Conservation (phyloP, 2,797 vertebrate species). For the Peromyscus eremicus region DNA sequence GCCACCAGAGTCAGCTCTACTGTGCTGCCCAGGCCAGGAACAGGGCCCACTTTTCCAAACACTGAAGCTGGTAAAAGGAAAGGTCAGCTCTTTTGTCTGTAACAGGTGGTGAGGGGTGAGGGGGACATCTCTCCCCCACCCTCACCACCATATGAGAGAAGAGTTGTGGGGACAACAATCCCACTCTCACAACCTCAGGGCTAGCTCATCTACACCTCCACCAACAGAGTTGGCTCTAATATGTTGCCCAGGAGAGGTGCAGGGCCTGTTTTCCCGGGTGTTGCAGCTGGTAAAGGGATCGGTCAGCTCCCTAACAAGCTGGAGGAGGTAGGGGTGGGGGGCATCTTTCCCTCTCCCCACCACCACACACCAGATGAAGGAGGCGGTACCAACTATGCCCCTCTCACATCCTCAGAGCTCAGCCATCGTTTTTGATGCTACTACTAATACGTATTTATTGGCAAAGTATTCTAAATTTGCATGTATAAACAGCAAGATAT, state of each 20-base stretch:
- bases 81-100: not conserved
- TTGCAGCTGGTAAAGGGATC: not conserved
- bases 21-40: not conserved
- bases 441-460: not conserved
- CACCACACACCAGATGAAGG: not conserved
- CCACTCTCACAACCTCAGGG: not conserved
- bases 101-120: not conserved
- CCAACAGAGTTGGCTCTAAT: not conserved
- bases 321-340: not conserved
- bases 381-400: not conserved
- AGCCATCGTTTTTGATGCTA: not conserved
- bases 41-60: not conserved
- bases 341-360: not conserved
- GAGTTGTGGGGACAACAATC: not conserved
- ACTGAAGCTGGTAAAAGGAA: not conserved
- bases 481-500: not conserved
- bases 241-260: not conserved
- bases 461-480: not conserved
- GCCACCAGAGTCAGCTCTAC: not conserved
- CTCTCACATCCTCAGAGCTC: not conserved
- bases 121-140: not conserved
- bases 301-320: not conserved
- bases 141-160: not conserved
- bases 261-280: not conserved
- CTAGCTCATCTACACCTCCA: not conserved